phyloP scores from a whole-genome alignment of 2,797 vertebrate genomes.

The Taeniopygia guttata region DNA sequence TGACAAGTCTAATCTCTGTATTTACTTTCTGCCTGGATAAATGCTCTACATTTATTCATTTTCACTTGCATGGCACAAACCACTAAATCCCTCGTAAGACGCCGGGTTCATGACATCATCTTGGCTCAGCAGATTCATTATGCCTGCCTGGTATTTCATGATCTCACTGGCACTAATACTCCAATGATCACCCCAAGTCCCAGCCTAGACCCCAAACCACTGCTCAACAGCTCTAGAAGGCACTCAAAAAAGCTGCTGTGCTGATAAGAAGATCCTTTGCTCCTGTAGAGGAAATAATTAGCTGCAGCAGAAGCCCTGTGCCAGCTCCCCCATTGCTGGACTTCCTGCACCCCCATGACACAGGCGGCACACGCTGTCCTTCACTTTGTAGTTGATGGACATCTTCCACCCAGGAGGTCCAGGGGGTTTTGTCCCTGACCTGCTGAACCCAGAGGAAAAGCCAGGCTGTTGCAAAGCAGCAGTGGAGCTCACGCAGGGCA shows the following conservation, averaged over 20 bases:
- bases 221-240: neutral
- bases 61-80: constrained; percentile 51
- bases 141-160: constrained; percentile 2
- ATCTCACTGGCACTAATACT: neutral
- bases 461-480: neutral
- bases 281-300: neutral
- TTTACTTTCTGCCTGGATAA: constrained; percentile 54
- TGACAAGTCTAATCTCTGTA: constrained; percentile 36
- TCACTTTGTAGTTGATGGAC: constrained; percentile 1
- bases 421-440: neutral
- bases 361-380: neutral
- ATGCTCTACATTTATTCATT: constrained; percentile 9
- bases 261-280: neutral
- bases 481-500: neutral
- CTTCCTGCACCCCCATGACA: neutral
- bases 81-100: constrained; percentile 43
- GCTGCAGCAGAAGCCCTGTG: neutral
- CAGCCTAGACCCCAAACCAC: neutral
- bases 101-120: constrained; percentile 38
- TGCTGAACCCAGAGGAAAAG: neutral
- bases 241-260: neutral
- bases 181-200: neutral
- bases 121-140: constrained; percentile 48
- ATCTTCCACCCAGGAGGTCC: neutral
- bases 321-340: constrained; percentile 3